A percentile compares a stretch with the other conserved stretches of the same genome.
Conservation (phyloP, 2,113 vertebrate genomes). For the Corvus hawaiiensis region DNA sequence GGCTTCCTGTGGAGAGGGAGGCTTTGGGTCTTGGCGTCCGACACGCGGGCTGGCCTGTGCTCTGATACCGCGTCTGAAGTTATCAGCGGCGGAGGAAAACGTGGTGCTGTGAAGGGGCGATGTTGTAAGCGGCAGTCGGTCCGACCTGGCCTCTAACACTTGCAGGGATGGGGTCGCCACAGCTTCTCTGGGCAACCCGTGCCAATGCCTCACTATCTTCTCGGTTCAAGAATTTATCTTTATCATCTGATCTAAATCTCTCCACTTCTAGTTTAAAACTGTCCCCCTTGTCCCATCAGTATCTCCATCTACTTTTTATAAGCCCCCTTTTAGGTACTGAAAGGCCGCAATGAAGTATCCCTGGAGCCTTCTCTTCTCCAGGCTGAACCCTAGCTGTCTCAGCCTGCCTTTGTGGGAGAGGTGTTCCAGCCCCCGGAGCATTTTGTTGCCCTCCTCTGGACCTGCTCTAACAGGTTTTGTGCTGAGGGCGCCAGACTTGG, state of each 20-base stretch:
- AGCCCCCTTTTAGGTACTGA: not conserved
- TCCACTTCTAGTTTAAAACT: not conserved
- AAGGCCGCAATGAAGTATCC: not conserved
- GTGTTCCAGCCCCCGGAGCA: not conserved
- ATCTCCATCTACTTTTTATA: not conserved
- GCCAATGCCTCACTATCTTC: not conserved
- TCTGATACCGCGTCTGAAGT: rapidly evolving
- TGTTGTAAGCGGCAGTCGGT: not conserved
- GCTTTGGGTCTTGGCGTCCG: not conserved
- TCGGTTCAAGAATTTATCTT: not conserved
- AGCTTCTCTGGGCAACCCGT: not conserved
- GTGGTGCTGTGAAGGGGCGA: not conserved
- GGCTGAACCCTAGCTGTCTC: not conserved
- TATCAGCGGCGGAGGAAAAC: too few relatives aligned
- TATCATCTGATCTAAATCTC: not conserved
- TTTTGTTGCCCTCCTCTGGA: not conserved
- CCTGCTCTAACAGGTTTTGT: not conserved
- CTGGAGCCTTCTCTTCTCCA: not conserved
- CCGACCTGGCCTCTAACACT: not conserved
- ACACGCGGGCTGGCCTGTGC: not conserved
- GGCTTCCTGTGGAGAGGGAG: not conserved
- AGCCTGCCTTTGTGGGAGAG: not conserved
- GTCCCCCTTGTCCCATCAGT: not conserved
- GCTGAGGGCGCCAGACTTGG: not conserved
- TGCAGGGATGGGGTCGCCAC: not conserved